These are phyloP conservation scores for Carettochelys insculpta DNA, from an alignment of 2,113 vertebrate species.

Conservation along the genomic window DNA sequence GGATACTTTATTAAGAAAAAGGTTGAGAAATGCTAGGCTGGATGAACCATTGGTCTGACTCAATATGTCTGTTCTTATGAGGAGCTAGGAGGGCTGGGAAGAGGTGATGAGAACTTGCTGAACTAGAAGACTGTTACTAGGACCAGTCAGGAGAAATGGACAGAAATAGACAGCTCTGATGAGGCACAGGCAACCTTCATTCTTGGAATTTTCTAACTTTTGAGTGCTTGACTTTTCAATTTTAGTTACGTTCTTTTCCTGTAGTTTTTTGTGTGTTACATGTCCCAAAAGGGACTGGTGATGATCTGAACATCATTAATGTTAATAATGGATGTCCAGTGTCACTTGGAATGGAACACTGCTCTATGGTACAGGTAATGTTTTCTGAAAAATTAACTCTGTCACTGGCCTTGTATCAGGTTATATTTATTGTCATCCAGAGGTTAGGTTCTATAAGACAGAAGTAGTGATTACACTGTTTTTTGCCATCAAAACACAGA, in stretches of 20 bases:
- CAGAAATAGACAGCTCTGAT: not conserved
- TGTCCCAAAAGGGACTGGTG: not conserved
- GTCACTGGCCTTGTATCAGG: not conserved
- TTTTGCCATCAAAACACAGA: not conserved
- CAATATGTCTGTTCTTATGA: not conserved
- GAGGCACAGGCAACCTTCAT: not conserved
- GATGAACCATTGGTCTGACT: not conserved
- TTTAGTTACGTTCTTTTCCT: fast-evolving
- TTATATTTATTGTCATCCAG: not conserved
- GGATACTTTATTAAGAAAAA: too few relatives aligned
- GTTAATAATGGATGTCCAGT: not conserved
- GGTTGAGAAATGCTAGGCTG: too few relatives aligned
- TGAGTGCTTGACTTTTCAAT: not conserved
- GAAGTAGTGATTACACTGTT: not conserved
- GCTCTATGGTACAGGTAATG: not conserved
- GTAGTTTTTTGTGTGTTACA: not conserved
- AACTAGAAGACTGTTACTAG: not conserved
- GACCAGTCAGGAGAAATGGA: not conserved
- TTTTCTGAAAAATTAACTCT: not conserved
- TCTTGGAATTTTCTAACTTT: not conserved
- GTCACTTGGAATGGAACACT: not conserved
- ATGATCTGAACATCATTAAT: not conserved
- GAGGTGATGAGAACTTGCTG: not conserved
- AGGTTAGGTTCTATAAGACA: not conserved
- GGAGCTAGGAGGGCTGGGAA: fast-evolving